These are phyloP conservation scores for Orientallactaga sibirica DNA, from an alignment of 2,797 vertebrate genomes.

Conservation along the genomic window DNA sequence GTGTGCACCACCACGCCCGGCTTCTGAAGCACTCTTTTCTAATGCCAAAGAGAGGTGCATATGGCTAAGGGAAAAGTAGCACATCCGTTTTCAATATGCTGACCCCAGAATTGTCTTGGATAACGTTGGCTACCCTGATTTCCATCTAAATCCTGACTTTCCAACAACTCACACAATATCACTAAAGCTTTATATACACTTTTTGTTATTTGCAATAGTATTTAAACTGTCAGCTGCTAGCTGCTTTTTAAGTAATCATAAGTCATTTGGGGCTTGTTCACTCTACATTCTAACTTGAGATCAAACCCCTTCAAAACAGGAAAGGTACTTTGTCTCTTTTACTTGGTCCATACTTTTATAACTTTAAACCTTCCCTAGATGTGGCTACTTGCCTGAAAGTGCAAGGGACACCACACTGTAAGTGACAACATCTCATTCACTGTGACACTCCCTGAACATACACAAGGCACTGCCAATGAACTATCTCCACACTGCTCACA, in stretches of 20 bases:
- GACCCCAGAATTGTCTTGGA: too few relatives aligned
- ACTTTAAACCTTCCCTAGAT: not conserved
- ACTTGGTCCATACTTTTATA: not conserved
- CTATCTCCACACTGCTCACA: not conserved
- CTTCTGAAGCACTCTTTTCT: not conserved
- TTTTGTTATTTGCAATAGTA: not conserved
- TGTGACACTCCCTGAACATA: not conserved
- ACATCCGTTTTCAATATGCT: not conserved
- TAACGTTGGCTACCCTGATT: too few relatives aligned
- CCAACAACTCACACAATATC: not conserved
- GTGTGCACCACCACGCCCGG: too few relatives aligned
- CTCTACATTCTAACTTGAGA: constrained; percentile 32
- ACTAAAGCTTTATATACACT: not conserved
- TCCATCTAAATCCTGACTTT: too few relatives aligned
- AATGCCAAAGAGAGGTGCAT: not conserved
- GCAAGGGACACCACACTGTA: not conserved
- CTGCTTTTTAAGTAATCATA: constrained; percentile 4
- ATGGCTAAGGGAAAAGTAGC: not conserved
- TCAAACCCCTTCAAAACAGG: not conserved
- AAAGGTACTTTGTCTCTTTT: constrained; percentile 28
- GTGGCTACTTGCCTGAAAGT: not conserved
- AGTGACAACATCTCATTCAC: not conserved
- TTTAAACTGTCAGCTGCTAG: not conserved
- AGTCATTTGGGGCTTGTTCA: not conserved
- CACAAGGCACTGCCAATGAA: not conserved